A percentile compares a stretch with the other conserved stretches of the same genome.
These are phyloP conservation scores for Colaptes auratus DNA, from an alignment of 2,113 vertebrate species.

Conservation along the genomic window DNA sequence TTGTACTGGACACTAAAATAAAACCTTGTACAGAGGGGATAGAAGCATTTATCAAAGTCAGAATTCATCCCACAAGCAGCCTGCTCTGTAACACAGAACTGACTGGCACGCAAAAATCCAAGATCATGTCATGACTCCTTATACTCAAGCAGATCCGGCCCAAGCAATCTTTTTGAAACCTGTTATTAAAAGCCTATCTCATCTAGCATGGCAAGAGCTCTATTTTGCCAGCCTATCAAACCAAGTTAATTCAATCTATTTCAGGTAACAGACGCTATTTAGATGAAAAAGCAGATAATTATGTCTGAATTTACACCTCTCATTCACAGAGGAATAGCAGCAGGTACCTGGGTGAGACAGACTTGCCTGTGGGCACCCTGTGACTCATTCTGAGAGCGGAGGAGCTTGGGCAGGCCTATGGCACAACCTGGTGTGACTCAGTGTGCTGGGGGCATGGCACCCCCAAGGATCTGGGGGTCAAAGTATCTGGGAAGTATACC, in stretches of 20 bases:
- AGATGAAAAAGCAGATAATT: neutral
- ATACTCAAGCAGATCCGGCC: neutral
- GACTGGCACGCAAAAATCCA: neutral
- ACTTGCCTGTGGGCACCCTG: neutral
- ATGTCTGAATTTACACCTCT: neutral
- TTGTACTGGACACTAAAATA: neutral
- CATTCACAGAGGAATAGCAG: neutral
- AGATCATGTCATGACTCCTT: neutral
- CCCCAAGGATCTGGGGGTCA: neutral
- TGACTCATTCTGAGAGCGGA: neutral
- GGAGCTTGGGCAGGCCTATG: neutral
- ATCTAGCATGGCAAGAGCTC: neutral
- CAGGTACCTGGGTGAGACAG: neutral
- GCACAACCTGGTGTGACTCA: neutral
- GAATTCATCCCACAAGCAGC: conserved; percentile 5
- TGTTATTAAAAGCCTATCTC: neutral
- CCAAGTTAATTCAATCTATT: neutral
- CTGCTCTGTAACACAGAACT: neutral
- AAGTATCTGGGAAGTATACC: neutral
- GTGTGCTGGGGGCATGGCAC: neutral
- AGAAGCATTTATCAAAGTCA: conserved; percentile 13
- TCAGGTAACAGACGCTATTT: neutral
- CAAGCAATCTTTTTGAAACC: neutral
- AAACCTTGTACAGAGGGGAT: neutral
- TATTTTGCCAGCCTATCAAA: neutral